A percentile compares a stretch with the other conserved stretches of the same genome.
Evolutionary conservation across 37 sponge, comb jelly and placozoan genomes (phyloP).

Genomic region (Beroe forskalii): DNA sequence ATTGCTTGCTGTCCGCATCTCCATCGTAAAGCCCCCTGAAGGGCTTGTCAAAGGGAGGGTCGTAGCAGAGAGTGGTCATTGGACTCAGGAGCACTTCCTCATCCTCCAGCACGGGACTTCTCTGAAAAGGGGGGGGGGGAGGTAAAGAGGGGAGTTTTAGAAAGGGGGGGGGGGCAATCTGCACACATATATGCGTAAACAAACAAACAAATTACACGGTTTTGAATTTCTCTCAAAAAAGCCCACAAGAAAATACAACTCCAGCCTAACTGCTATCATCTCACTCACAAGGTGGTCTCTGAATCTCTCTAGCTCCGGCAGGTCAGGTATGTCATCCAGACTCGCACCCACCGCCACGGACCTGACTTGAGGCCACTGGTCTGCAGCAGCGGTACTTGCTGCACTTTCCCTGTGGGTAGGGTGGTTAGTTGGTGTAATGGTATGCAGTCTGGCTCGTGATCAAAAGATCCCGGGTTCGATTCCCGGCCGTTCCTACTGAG

Average conservation of each 20-base stretch:
- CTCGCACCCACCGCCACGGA: slow-evolving; percentile 27
- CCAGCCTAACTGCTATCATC: too few species aligned
- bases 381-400: not conserved
- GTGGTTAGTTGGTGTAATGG: too few species aligned
- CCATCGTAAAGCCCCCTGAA: not conserved
- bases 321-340: slow-evolving; percentile 40
- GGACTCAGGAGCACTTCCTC: slow-evolving; percentile 27
- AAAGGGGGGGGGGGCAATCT: not conserved
- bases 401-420: slow-evolving; percentile 45
- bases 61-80: slow-evolving; percentile 62
- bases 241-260: too few species aligned
- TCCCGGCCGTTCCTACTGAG: too few species aligned
- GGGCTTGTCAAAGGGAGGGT: slow-evolving; percentile 52
- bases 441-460: too few species aligned
- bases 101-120: slow-evolving; percentile 37
- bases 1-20: not conserved
- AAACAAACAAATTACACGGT: too few species aligned
- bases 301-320: not conserved
- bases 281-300: slow-evolving; percentile 34
- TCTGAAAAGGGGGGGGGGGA: slow-evolving; percentile 15
- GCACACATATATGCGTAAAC: too few species aligned
- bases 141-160: not conserved
- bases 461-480: too few species aligned
- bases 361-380: slow-evolving; percentile 25
- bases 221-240: too few species aligned